phyloP scores from a whole-genome alignment of 2,113 vertebrate species.

The Podarcis muralis region DNA sequence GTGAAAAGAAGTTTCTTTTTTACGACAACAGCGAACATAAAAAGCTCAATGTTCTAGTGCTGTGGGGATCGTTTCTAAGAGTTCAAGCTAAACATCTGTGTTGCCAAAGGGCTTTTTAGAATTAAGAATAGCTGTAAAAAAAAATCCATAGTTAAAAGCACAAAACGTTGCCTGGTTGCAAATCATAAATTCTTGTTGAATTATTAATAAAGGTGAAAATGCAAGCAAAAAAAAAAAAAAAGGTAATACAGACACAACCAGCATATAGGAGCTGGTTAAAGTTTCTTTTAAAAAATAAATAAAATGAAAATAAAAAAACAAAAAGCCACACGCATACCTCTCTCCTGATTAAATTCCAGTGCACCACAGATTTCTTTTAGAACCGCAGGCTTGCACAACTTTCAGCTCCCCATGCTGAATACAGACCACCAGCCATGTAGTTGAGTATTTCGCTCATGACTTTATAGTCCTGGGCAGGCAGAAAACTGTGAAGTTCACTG shows the following conservation, averaged over 20 bases:
- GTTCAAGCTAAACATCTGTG: slow-evolving; percentile 63
- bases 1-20: slow-evolving; percentile 56
- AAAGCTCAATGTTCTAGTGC: slow-evolving; percentile 43
- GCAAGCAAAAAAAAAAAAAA: slow-evolving; percentile 35
- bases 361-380: slow-evolving; percentile 36
- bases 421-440: neutral
- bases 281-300: slow-evolving; percentile 36
- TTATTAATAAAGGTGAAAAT: slow-evolving; percentile 63
- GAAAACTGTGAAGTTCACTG: neutral
- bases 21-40: slow-evolving; percentile 21
- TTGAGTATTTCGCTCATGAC: neutral
- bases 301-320: slow-evolving; percentile 1
- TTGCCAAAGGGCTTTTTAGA: slow-evolving; percentile 60
- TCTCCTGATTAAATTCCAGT: slow-evolving; percentile 6
- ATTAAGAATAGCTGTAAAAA: slow-evolving; percentile 59
- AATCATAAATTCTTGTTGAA: slow-evolving; percentile 46
- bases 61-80: slow-evolving; percentile 51
- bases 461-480: neutral
- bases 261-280: slow-evolving; percentile 26
- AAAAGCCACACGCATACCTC: neutral
- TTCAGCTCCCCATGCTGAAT: neutral
- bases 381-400: neutral
- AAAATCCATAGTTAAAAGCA: slow-evolving; percentile 60
- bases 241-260: slow-evolving; percentile 51
- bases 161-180: slow-evolving; percentile 41